Evolutionary conservation across 2,797 vertebrate species (phyloP).

Genomic region (Pitangus sulphuratus): DNA sequence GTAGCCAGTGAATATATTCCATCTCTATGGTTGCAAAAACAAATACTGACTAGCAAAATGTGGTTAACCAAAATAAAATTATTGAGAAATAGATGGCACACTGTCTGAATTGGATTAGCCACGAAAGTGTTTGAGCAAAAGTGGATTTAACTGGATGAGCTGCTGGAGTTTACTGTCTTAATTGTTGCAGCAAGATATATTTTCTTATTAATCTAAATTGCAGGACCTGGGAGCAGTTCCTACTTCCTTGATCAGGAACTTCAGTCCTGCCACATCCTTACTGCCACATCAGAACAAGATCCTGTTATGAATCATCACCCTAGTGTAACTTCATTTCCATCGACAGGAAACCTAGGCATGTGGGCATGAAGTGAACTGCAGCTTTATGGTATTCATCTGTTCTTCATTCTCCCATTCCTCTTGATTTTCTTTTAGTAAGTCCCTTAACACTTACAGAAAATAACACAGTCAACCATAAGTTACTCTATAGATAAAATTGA

Average conservation of each 20-base stretch:
- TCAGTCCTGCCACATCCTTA: neutral
- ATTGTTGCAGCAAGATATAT: neutral
- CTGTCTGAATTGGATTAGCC: conserved; percentile 27
- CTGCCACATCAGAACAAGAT: neutral
- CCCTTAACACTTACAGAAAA: neutral
- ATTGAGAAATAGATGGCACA: conserved; percentile 51
- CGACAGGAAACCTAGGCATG: neutral
- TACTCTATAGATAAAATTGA: neutral
- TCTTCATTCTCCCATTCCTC: neutral
- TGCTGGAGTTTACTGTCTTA: neutral
- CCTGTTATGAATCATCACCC: neutral
- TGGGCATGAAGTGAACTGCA: neutral
- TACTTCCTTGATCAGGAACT: neutral
- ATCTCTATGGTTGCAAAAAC: conserved; percentile 29
- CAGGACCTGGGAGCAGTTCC: neutral
- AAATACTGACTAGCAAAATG: conserved; percentile 30
- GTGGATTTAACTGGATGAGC: conserved; percentile 31
- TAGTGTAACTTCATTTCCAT: neutral
- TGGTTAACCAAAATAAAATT: conserved; percentile 31
- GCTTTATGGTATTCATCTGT: conserved; percentile 1
- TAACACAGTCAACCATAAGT: neutral
- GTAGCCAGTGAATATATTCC: conserved; percentile 18
- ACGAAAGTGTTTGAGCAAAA: neutral
- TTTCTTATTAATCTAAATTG: conserved; percentile 8
- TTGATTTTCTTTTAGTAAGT: neutral